These are phyloP conservation scores for Marmota flaviventris DNA, from an alignment of 2,113 vertebrate species.

Conservation along the genomic window DNA sequence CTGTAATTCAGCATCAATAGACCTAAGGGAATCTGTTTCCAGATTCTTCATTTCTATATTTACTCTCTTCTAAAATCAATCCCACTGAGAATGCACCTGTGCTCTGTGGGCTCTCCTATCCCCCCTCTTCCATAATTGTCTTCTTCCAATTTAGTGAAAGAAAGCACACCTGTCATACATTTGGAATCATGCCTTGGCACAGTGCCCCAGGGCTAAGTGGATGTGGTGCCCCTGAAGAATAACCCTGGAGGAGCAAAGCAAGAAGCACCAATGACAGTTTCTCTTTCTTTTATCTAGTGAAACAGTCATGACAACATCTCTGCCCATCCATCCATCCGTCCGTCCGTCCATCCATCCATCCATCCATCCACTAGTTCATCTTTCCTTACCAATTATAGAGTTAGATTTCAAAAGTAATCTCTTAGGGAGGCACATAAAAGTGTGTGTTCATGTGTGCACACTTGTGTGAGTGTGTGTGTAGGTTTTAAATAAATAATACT, in stretches of 20 bases:
- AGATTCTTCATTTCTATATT: background rate
- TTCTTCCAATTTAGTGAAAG: background rate
- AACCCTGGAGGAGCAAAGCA: background rate
- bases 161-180: background rate
- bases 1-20: background rate
- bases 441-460: background rate
- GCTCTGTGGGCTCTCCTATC: background rate
- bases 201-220: background rate
- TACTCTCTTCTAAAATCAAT: background rate
- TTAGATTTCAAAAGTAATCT: background rate
- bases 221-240: background rate
- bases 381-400: background rate
- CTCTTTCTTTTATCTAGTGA: background rate
- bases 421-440: background rate
- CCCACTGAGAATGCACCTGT: conserved; percentile 38
- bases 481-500: background rate
- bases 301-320: background rate
- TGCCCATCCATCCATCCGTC: background rate
- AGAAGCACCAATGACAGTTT: background rate
- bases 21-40: background rate
- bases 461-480: background rate
- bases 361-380: background rate
- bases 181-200: background rate
- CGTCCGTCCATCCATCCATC: background rate
- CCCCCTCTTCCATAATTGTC: background rate